A percentile compares a stretch with the other conserved stretches of the same genome.
Evolutionary conservation across 37 sponge, comb jelly and placozoan species (phyloP).

Genomic region (Spongilla lacustris): DNA sequence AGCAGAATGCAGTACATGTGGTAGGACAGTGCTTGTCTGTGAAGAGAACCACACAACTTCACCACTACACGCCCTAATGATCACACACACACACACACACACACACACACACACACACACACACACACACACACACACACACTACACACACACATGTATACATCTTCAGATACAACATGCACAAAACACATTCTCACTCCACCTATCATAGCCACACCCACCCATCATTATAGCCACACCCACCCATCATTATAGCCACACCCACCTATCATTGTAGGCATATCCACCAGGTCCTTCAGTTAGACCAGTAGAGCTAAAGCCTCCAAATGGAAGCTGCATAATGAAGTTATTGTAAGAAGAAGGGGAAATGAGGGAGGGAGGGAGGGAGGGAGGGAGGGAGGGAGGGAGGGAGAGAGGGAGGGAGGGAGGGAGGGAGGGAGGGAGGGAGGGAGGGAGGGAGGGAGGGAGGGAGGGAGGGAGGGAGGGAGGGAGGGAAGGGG

Average conservation of each 20-base stretch:
- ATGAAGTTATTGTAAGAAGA: neutral
- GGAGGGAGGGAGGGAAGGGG: neutral
- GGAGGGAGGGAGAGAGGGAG: neutral
- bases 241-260: too few species aligned
- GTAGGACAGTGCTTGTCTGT: slow-evolving; percentile 71
- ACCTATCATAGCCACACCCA: too few species aligned
- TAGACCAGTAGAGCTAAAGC: slow-evolving; percentile 64
- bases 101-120: neutral
- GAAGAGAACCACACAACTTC: neutral
- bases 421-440: neutral
- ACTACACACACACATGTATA: neutral
- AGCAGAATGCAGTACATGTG: slow-evolving; percentile 72
- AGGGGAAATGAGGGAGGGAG: neutral
- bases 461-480: neutral
- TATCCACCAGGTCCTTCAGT: slow-evolving; percentile 80
- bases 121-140: neutral
- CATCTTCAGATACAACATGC: neutral
- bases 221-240: neutral
- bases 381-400: neutral
- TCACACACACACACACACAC: neutral
- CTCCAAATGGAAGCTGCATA: slow-evolving; percentile 47
- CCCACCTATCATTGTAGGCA: slow-evolving; percentile 71
- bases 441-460: neutral
- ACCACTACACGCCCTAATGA: neutral
- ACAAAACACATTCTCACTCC: too few species aligned